phyloP scores from a whole-genome alignment of 2,113 vertebrate species.

The Hyperopisus bebe region DNA sequence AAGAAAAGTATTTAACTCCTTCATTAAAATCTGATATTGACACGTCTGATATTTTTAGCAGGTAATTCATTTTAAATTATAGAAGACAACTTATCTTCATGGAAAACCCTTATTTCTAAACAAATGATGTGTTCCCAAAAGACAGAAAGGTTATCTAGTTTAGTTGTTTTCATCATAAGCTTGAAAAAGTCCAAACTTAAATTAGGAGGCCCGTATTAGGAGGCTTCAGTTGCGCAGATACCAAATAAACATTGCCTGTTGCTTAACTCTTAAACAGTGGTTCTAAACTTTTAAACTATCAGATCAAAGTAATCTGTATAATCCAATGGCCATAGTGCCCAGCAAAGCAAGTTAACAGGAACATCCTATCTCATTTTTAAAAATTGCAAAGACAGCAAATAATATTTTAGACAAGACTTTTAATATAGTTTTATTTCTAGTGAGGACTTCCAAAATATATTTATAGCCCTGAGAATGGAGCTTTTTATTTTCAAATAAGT shows the following conservation, averaged over 20 bases:
- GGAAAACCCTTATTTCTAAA: not conserved
- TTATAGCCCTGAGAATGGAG: not conserved
- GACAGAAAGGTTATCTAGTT: not conserved
- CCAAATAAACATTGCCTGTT: not conserved
- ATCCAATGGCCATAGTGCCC: not conserved
- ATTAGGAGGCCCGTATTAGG: not conserved
- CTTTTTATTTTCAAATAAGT: not conserved
- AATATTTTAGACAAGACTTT: not conserved
- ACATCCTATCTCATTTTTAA: not conserved
- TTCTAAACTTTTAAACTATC: not conserved
- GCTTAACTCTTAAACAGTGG: not conserved
- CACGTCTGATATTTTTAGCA: not conserved
- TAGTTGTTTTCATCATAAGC: not conserved
- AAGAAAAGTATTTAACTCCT: not conserved
- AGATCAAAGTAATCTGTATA: not conserved
- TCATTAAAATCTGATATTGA: not conserved
- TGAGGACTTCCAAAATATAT: not conserved
- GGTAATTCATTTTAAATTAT: not conserved
- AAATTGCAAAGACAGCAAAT: not conserved
- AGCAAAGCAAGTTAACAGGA: not conserved
- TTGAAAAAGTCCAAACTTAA: not conserved
- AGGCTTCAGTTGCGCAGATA: not conserved
- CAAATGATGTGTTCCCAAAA: not conserved
- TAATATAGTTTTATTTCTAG: not conserved
- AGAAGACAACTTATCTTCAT: not conserved